Conservation (phyloP, 92 coral and sea anemone species). For the Actinernus sp. region DNA sequence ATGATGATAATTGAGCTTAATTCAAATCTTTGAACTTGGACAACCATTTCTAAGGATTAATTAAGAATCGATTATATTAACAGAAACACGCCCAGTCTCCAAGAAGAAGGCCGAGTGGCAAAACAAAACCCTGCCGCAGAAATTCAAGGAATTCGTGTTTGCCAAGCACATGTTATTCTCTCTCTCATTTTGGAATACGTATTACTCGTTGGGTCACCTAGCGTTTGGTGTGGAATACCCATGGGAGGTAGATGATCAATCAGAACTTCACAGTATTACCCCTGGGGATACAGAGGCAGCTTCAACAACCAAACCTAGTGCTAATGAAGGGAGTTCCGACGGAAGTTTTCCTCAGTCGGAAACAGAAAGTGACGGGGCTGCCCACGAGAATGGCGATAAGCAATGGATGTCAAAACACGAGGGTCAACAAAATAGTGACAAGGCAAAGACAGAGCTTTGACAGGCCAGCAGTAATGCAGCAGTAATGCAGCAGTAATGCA, state of each 20-base stretch:
- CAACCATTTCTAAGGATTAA: not conserved
- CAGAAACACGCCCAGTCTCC: slow-evolving; percentile 64
- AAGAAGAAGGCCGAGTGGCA: slow-evolving; percentile 32
- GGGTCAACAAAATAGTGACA: too few species aligned
- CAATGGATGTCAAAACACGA: too few species aligned
- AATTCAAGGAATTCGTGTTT: slow-evolving; percentile 36
- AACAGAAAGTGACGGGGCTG: too few species aligned
- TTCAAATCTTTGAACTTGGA: too few species aligned
- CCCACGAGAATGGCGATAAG: too few species aligned
- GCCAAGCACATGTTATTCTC: slow-evolving; percentile 67
- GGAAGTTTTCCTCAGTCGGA: too few species aligned
- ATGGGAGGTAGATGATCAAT: slow-evolving; percentile 3
- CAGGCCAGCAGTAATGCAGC: too few species aligned
- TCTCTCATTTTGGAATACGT: slow-evolving; percentile 62
- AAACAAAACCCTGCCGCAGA: slow-evolving; percentile 57
- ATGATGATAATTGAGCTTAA: too few species aligned
- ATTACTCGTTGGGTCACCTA: slow-evolving; percentile 74
- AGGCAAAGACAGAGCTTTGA: too few species aligned
- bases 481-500: too few species aligned
- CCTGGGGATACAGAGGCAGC: not conserved
- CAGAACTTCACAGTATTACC: too few species aligned
- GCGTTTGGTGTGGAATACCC: slow-evolving; percentile 61
- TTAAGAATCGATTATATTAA: not conserved
- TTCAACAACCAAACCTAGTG: not conserved
- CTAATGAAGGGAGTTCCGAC: too few species aligned